Evolutionary conservation across 1,140 invertebrate species (phyloP), one percentile per base, ranked within the genome.

Genomic region (Riptortus pedestris): DNA sequence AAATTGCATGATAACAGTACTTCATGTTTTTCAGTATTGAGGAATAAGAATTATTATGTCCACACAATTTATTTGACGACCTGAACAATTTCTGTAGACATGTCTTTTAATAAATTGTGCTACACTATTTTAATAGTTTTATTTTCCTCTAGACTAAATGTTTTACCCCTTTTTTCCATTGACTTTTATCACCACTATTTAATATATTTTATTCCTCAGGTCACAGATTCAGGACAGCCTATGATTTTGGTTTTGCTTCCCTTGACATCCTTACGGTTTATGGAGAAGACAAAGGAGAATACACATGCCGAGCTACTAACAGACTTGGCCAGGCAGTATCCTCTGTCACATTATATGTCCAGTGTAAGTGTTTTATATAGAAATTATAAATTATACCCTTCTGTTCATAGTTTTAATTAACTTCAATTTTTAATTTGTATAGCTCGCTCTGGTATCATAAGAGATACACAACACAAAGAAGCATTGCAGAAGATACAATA

Each of bases 221-320:
- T 57, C 90, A 93, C 73, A 83, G 93, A 67, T 96, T 93, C 78
- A 85, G 91, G 69, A 93, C 91, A 60, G 85, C 88, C 9, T 92
- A 90, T 72, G 93, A 98, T 74, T 98, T 98, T 77, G 94, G 94
- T 31, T 96, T 95, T 76, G 91, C 93, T 47, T 87, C 93, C 66
- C 77, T 98, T 47, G 93, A 97, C 73, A 88, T 98, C 29, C 78
- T 95, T 20, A 88, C 87, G 47, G 92, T 94, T 1, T 95, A 95
- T 74, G 89, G 87, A 20, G 93, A 96, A 79, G 93, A 97, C 76
- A 88, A 87, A 66, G 94, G 93, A 33, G 88, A 91, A 72, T 96
- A 96, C 72, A 90, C 88, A 9, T 95, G 92, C 73, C 83, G 83
- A 71, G 91, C 92, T 47, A 88, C 89, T 28, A 98, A 98, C 73